Percentiles rank a stretch among this genome's conserved stretches.
Conservation (phyloP, 1,140 invertebrate species). For the Orussus abietinus region DNA sequence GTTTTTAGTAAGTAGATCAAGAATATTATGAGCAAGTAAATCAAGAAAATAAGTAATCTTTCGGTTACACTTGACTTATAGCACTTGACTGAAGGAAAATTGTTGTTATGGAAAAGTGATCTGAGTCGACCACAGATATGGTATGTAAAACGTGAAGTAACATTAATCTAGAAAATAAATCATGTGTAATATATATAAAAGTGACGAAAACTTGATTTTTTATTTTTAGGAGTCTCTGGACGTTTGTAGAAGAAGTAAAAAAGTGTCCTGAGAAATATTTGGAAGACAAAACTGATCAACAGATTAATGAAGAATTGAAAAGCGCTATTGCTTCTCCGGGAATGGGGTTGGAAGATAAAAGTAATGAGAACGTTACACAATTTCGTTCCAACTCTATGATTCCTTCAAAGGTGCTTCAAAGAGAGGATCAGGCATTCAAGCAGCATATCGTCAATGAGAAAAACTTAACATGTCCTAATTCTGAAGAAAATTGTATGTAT, state of each 20-base stretch:
- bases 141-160: conserved; percentile 21
- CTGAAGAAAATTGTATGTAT: too few species aligned
- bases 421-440: too few species aligned
- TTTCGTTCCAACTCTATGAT: too few species aligned
- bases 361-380: conserved; percentile 15
- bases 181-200: conserved; percentile 17
- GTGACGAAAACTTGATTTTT: conserved; percentile 2
- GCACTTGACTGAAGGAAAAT: conserved; percentile 51
- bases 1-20: too few species aligned
- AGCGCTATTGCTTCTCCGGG: conserved; percentile 43
- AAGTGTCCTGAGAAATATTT: conserved; percentile 37
- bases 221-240: conserved; percentile 34
- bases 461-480: too few species aligned
- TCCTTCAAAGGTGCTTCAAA: too few species aligned
- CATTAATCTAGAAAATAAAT: conserved; percentile 1
- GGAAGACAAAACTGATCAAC: conserved; percentile 12
- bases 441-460: conserved; percentile 30
- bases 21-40: too few species aligned
- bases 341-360: conserved; percentile 43
- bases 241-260: conserved; percentile 40
- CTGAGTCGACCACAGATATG: conserved; percentile 40
- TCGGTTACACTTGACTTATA: too few species aligned
- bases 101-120: conserved; percentile 48
- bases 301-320: conserved; percentile 21
- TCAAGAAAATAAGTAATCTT: too few species aligned